Evolutionary conservation across 1,140 invertebrate species (phyloP).

Genomic region (Brachionus plicatilis): DNA sequence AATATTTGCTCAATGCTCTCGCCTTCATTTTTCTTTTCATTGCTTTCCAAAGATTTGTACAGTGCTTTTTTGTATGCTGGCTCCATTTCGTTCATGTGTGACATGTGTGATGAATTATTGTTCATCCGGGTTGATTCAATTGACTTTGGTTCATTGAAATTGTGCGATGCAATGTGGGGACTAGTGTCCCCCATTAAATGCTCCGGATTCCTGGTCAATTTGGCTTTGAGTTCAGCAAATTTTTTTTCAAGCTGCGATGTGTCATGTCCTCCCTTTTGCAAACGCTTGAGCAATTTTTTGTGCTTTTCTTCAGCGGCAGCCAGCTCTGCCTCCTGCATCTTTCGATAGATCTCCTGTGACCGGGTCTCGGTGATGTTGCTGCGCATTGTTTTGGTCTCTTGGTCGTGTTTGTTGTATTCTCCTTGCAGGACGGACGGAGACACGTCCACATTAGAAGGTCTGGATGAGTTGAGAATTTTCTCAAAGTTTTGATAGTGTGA

Average conservation of each 20-base stretch:
- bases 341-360: conserved; percentile 47
- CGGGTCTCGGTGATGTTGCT: conserved; percentile 43
- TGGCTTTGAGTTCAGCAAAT: conserved; percentile 44
- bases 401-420: neutral
- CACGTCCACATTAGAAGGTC: neutral
- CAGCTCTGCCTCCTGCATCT: conserved; percentile 51
- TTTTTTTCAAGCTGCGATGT: conserved; percentile 47
- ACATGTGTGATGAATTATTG: neutral
- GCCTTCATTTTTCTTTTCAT: neutral
- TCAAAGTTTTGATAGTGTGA: conserved; percentile 22
- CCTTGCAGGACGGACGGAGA: neutral
- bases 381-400: conserved; percentile 43
- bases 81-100: neutral
- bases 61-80: neutral
- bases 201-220: neutral
- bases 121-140: neutral
- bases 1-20: neutral
- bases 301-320: conserved; percentile 50
- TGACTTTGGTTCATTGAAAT: neutral
- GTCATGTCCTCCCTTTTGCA: conserved; percentile 53
- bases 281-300: conserved; percentile 46
- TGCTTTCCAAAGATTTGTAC: neutral
- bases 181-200: neutral
- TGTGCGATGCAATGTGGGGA: neutral
- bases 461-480: neutral